Percentiles rank a stretch among this genome's conserved stretches.
phyloP scores from a whole-genome alignment of 1,140 invertebrate species.

The Vollenhovia emeryi region DNA sequence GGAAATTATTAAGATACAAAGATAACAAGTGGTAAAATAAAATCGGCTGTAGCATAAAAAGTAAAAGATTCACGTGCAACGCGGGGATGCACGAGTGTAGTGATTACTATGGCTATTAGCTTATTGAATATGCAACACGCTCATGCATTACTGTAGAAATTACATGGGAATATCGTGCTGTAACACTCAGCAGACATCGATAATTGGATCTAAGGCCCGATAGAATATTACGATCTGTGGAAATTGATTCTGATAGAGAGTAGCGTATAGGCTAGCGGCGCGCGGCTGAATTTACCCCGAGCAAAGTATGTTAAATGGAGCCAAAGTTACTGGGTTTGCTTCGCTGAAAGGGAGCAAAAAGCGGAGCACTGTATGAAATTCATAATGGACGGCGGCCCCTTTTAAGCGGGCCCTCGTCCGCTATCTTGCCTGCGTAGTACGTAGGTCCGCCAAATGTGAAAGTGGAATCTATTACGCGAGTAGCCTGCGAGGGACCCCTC shows the following conservation, averaged over 20 bases:
- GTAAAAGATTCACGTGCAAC: neutral
- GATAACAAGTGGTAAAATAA: neutral
- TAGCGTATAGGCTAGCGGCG: constrained; percentile 39
- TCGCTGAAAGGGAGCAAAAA: constrained; percentile 62
- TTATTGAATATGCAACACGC: constrained; percentile 25
- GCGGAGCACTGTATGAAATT: constrained; percentile 75
- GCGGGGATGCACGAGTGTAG: too few relatives aligned
- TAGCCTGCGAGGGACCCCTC: constrained; percentile 48
- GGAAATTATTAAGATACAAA: neutral
- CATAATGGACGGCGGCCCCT: constrained; percentile 76
- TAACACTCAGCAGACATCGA: constrained; percentile 48
- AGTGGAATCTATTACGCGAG: constrained; percentile 77
- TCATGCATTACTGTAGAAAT: neutral
- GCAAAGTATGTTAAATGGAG: constrained; percentile 66
- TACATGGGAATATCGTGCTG: constrained; percentile 24
- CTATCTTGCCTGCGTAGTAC: constrained; percentile 40
- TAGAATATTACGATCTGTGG: constrained; percentile 44
- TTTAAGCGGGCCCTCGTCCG: constrained; percentile 63
- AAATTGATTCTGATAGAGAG: constrained; percentile 66
- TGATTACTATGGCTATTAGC: neutral
- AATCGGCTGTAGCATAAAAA: too few relatives aligned
- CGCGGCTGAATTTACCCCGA: constrained; percentile 48
- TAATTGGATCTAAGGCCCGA: constrained; percentile 50
- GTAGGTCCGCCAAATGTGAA: constrained; percentile 72
- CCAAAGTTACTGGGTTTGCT: constrained; percentile 57